Conservation (phyloP, 2,113 vertebrate genomes). For the Oryzias woworae region DNA sequence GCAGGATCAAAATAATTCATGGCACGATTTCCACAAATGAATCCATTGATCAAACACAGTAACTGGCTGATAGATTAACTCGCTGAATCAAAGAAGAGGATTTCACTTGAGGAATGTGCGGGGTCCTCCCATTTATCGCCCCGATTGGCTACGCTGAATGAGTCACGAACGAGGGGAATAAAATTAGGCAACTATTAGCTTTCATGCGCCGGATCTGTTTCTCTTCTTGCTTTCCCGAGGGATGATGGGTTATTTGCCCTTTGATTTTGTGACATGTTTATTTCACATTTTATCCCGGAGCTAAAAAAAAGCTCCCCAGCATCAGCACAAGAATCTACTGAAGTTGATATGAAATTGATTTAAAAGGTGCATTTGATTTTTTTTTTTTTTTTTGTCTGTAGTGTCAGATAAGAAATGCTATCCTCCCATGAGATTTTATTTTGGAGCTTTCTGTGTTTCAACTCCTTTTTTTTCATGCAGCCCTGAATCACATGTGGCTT, state of each 20-base stretch:
- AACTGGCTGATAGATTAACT: slow-evolving; percentile 49
- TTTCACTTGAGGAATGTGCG: slow-evolving; percentile 53
- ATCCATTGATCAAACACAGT: slow-evolving; percentile 57
- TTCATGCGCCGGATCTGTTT: slow-evolving; percentile 31
- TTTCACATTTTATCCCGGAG: slow-evolving; percentile 12
- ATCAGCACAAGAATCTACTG: slow-evolving; percentile 8
- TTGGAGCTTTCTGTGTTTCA: slow-evolving; percentile 22
- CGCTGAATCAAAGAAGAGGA: slow-evolving; percentile 43
- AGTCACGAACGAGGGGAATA: slow-evolving; percentile 6
- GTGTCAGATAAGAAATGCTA: slow-evolving; percentile 3
- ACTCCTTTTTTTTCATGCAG: slow-evolving; percentile 7
- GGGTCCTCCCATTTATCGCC: slow-evolving; percentile 48
- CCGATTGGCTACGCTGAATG: slow-evolving; percentile 10
- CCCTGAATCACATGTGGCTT: slow-evolving; percentile 19
- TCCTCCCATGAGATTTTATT: slow-evolving; percentile 20
- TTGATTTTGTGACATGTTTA: slow-evolving; percentile 46
- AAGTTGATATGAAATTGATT: slow-evolving; percentile 33
- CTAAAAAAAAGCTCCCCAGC: slow-evolving; percentile 17
- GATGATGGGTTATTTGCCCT: slow-evolving; percentile 29
- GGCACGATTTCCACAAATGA: slow-evolving; percentile 55
- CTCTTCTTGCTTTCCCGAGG: slow-evolving; percentile 11
- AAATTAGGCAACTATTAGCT: slow-evolving; percentile 51
- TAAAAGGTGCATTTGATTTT: slow-evolving; percentile 11
- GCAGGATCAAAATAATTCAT: slow-evolving; percentile 45
- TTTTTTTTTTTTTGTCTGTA: background rate